Evolutionary conservation across 2,797 vertebrate genomes (phyloP), one percentile per base, ranked within the genome.

Genomic region (Coregonus ussuriensis): DNA sequence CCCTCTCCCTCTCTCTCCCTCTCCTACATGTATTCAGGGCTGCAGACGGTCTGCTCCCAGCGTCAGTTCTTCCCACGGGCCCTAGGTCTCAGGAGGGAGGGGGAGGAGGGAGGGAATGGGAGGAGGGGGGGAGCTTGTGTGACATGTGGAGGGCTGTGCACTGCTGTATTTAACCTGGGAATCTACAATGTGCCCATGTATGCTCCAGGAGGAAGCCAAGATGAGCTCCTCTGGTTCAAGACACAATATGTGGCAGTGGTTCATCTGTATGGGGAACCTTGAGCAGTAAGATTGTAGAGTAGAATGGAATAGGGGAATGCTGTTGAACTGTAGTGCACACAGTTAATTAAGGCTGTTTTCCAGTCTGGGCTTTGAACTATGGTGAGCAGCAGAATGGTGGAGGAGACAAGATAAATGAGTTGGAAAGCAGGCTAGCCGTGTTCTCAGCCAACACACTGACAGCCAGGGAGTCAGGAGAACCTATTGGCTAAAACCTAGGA

Each of bases 31-130:
- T 93, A 93, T 93, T 93, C 90, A 91, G 89, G 87, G 89, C 91
- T 93, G 90, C 87, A 94, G 92, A 93, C 93, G 88, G 92, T 94
- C 92, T 94, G 91, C 92, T 93, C 88, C 87, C 86, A 84, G 86
- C 93, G 82, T 91, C 91, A 79, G 83, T 78, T 87, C 89, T 92
- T 94, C 94, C 95, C 95, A 95, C 92, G 94, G 96, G 95, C 94
- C 95, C 90, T 81, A 82, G 90, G 91, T 88, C 92, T 93, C 93
- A 92, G 71, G 78, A 91, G 91, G 9, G 37, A 25, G 69, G 68
- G 84, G 74, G 76, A 92, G 71, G 78, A 91, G 91, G 9, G 35
- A 25, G 69, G 68, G 84, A 75, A 75, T 16, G 31, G 33, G 11
- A 0, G 7, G 11, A 0, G 41, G 41, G 41, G 41, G 0, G 41